A percentile compares a stretch with the other conserved stretches of the same genome.
phyloP scores from a whole-genome alignment of 2,113 vertebrate species.

The Megalops atlanticus region DNA sequence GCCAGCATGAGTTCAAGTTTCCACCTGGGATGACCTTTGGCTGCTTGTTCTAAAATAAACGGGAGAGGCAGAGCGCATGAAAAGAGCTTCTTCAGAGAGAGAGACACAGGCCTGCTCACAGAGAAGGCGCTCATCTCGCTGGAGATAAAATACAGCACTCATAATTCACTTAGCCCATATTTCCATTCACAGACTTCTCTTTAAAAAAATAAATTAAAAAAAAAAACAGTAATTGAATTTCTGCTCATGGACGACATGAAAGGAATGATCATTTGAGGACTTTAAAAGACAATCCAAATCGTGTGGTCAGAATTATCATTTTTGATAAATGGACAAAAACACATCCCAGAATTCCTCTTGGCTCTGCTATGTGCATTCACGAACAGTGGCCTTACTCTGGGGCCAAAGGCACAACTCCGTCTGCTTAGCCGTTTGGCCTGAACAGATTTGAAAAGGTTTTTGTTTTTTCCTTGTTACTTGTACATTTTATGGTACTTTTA shows the following conservation, averaged over 20 bases:
- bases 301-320: constrained; percentile 17
- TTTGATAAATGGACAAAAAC: background rate
- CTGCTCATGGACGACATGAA: background rate
- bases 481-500: too few relatives aligned
- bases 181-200: background rate
- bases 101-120: background rate
- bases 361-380: background rate
- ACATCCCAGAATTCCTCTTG: background rate
- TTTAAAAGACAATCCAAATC: background rate
- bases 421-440: background rate
- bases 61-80: constrained; percentile 51
- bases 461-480: background rate
- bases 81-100: constrained; percentile 21
- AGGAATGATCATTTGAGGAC: background rate
- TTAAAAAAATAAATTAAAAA: background rate
- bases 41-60: constrained; percentile 68
- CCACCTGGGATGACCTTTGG: constrained; percentile 68
- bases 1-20: constrained; percentile 70
- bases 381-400: background rate
- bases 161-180: background rate
- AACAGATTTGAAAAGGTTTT: background rate
- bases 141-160: background rate
- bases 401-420: background rate
- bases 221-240: background rate
- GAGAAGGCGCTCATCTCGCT: background rate